A percentile compares a stretch with the other conserved stretches of the same genome.
Conservation (phyloP, 2,113 vertebrate species). For the Notothenia rossii region DNA sequence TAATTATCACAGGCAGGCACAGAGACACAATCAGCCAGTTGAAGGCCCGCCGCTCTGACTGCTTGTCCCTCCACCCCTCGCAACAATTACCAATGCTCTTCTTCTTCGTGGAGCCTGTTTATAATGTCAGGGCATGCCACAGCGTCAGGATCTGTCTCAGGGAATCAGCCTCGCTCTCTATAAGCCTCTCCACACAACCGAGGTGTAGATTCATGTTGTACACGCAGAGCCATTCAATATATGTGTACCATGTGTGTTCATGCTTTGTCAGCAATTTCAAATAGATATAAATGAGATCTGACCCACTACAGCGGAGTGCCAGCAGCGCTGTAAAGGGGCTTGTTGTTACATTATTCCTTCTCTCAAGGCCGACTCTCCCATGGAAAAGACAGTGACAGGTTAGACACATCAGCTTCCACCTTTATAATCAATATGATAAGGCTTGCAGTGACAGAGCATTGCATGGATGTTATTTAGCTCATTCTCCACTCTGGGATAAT, state of each 20-base stretch:
- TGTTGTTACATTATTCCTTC: conserved; percentile 3
- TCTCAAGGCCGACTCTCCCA: conserved; percentile 2
- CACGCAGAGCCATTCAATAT: conserved; percentile 8
- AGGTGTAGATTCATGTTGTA: conserved; percentile 1
- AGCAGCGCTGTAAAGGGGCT: not conserved
- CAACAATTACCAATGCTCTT: conserved; percentile 65
- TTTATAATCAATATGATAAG: conserved; percentile 22
- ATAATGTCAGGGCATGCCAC: conserved; percentile 53
- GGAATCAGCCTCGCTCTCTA: conserved; percentile 37
- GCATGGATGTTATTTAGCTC: conserved; percentile 3
- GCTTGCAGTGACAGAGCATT: not conserved
- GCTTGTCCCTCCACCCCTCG: conserved; percentile 12
- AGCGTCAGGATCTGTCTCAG: conserved; percentile 24
- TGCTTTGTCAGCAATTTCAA: conserved; percentile 42
- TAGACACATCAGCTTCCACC: not conserved
- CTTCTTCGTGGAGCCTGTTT: conserved; percentile 43
- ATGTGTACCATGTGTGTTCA: not conserved
- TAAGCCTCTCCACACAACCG: not conserved
- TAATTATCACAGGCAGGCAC: conserved; percentile 73
- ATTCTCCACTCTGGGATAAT: not conserved
- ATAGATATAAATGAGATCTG: conserved; percentile 21
- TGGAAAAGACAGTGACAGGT: not conserved
- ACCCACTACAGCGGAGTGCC: not conserved
- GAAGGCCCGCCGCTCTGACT: conserved; percentile 31
- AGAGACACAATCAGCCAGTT: conserved; percentile 66